Conservation (phyloP, 2,797 vertebrate genomes). For the Etheostoma perlongum region DNA sequence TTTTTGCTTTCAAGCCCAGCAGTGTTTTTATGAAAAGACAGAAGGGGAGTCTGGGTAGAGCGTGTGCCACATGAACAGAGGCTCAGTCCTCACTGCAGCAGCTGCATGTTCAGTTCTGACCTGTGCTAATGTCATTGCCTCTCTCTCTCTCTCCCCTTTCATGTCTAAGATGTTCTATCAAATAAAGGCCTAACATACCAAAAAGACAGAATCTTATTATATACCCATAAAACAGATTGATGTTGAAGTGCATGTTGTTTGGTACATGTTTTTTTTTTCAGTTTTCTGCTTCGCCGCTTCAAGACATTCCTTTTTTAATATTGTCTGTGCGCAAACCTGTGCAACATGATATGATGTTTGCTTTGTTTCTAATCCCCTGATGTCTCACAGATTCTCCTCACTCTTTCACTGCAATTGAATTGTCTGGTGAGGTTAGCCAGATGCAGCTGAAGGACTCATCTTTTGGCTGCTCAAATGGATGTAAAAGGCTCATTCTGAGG, state of each 20-base stretch:
- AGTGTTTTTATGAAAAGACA: background rate
- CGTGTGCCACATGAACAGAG: too few relatives aligned
- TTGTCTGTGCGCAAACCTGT: slow-evolving; percentile 47
- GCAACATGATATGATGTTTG: slow-evolving; percentile 46
- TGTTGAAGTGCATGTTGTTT: slow-evolving; percentile 28
- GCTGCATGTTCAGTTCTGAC: too few relatives aligned
- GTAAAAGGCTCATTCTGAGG: slow-evolving; percentile 25
- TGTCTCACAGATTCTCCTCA: slow-evolving; percentile 62
- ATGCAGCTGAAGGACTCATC: slow-evolving; percentile 33
- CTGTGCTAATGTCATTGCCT: too few relatives aligned
- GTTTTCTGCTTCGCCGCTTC: slow-evolving; percentile 24
- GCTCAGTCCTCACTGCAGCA: too few relatives aligned
- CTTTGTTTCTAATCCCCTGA: slow-evolving; percentile 49
- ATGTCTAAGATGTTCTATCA: too few relatives aligned
- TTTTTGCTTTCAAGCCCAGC: slow-evolving; percentile 4
- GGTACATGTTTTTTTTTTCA: slow-evolving; percentile 16
- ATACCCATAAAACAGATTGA: slow-evolving; percentile 16
- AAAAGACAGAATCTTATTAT: slow-evolving; percentile 15
- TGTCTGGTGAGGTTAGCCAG: slow-evolving; percentile 52
- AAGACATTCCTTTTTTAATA: slow-evolving; percentile 43
- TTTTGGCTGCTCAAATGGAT: slow-evolving; percentile 45
- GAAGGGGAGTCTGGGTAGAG: too few relatives aligned
- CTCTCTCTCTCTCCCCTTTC: too few relatives aligned
- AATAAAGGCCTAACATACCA: too few relatives aligned
- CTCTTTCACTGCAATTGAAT: slow-evolving; percentile 47